These are phyloP conservation scores for Ariopsis seemanni DNA, from an alignment of 2,113 vertebrate species.

Conservation along the genomic window DNA sequence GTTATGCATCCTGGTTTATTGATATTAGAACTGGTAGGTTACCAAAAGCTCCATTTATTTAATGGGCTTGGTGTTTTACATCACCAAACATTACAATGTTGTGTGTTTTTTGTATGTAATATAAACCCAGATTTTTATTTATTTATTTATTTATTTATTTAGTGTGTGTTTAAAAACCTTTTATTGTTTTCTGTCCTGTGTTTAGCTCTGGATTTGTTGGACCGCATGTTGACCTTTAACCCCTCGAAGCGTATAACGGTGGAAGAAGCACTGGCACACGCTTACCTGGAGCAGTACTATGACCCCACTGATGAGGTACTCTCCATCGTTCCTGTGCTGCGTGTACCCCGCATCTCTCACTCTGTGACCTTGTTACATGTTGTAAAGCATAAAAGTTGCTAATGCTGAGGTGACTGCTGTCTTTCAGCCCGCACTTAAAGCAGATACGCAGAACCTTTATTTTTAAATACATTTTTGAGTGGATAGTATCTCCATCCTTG, in stretches of 20 bases:
- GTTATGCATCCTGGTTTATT: not conserved
- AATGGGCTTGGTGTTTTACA: too few species aligned
- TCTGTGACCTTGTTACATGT: not conserved
- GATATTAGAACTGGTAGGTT: not conserved
- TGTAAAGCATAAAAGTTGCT: not conserved
- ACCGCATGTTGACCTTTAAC: constrained; percentile 89
- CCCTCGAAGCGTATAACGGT: constrained; percentile 88
- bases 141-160: too few species aligned
- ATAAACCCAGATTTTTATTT: not conserved
- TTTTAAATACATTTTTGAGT: too few species aligned
- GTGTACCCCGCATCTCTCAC: not conserved
- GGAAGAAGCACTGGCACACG: constrained; percentile 84
- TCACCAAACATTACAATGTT: too few species aligned
- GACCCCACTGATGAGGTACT: constrained; percentile 86
- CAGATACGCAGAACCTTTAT: too few species aligned
- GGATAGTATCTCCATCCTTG: too few species aligned
- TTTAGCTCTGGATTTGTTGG: constrained; percentile 87
- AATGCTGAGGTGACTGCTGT: too few species aligned
- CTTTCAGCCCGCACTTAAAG: too few species aligned
- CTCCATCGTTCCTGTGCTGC: not conserved
- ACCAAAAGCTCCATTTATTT: too few species aligned
- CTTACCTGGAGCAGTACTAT: constrained; percentile 91
- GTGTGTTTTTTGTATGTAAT: not conserved
- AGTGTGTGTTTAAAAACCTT: not conserved
- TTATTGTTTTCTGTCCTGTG: constrained; percentile 62